Conservation (phyloP, 2,888 invertebrate species). For the Protophormia terraenovae region DNA sequence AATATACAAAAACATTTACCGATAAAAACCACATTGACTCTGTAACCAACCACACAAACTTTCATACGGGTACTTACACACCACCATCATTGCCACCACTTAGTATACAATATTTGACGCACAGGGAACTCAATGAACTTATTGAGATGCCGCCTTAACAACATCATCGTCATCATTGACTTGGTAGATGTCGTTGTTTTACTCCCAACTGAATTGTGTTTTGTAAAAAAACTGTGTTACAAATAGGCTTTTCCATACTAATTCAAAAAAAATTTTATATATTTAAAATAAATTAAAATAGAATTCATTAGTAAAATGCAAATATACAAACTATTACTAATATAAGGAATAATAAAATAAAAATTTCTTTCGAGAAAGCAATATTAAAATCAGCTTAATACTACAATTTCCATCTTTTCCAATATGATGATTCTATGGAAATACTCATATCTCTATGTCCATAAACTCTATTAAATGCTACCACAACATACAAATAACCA, state of each 20-base stretch:
- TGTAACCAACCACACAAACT: constrained; percentile 27
- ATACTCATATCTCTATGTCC: not conserved
- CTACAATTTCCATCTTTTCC: no score
- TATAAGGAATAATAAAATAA: no score
- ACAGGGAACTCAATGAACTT: constrained; percentile 45
- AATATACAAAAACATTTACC: constrained; percentile 23
- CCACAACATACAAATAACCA: constrained; percentile 1
- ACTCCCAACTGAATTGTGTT: constrained; percentile 25
- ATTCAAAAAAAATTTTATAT: no score
- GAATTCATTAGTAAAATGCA: no score
- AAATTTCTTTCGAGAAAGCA: no score
- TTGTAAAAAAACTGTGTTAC: constrained; percentile 11
- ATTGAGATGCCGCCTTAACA: constrained; percentile 59
- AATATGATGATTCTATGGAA: not conserved
- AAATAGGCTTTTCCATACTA: constrained; percentile 29
- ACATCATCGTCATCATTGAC: not conserved
- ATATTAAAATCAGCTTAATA: no score
- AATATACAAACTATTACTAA: no score
- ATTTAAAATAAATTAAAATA: no score
- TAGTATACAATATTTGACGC: constrained; percentile 35
- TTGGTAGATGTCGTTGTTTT: not conserved
- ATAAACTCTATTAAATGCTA: constrained; percentile 3
- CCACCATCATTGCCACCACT: constrained; percentile 1
- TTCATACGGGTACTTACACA: constrained; percentile 12
- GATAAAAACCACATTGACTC: constrained; percentile 33